These are phyloP conservation scores for Keiferia lycopersicella DNA, from an alignment of 2,888 invertebrate species.

Conservation along the genomic window DNA sequence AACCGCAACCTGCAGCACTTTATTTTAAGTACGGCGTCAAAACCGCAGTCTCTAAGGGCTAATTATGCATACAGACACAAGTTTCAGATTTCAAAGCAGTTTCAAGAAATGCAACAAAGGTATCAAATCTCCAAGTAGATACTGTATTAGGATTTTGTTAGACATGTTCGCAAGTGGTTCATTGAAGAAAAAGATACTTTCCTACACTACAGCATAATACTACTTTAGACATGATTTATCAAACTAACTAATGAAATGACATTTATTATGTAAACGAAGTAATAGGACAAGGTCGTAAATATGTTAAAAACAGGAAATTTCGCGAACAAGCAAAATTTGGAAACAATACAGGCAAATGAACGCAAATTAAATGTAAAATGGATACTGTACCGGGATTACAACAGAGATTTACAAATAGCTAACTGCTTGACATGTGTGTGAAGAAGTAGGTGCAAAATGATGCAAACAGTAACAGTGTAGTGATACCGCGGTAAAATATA, in stretches of 20 bases:
- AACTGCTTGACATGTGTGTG: slow-evolving; percentile 23
- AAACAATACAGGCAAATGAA: background rate
- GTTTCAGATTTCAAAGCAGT: background rate
- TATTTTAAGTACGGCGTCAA: background rate
- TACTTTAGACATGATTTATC: too few species aligned
- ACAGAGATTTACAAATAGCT: slow-evolving; percentile 22
- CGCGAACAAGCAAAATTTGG: too few species aligned
- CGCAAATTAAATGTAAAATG: background rate
- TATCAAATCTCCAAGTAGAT: background rate
- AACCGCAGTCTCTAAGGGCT: background rate
- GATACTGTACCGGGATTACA: slow-evolving; percentile 25
- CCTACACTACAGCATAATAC: background rate
- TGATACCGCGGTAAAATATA: background rate
- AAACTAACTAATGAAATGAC: background rate
- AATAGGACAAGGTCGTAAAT: too few species aligned
- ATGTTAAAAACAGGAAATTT: too few species aligned
- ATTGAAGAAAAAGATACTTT: slow-evolving; percentile 4
- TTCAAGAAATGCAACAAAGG: slow-evolving; percentile 12
- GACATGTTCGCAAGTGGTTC: slow-evolving; percentile 24
- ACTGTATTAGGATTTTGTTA: slow-evolving; percentile 26
- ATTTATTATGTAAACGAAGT: too few species aligned
- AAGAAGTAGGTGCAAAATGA: slow-evolving; percentile 21
- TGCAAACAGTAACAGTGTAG: slow-evolving; percentile 19
- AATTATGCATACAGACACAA: background rate
- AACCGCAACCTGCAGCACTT: too few species aligned